These are phyloP conservation scores for Pangasius djambal DNA, from an alignment of 2,797 vertebrate species.

Conservation along the genomic window DNA sequence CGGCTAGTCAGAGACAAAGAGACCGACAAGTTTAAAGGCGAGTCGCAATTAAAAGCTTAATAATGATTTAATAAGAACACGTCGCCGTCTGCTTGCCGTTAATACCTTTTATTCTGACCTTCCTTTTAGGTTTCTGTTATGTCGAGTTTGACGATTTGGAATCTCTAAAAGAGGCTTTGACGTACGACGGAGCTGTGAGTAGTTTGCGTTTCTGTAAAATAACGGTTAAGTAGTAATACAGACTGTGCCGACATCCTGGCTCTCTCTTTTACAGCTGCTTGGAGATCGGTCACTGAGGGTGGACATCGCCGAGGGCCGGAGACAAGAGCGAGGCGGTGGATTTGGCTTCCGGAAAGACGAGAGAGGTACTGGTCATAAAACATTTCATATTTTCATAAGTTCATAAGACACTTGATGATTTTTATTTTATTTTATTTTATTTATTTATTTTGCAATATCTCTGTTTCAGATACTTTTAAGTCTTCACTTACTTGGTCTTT, in stretches of 20 bases:
- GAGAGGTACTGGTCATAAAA: constrained; percentile 74
- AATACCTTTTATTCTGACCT: neutral
- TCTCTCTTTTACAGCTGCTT: constrained; percentile 78
- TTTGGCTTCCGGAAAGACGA: constrained; percentile 98
- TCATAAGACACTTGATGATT: neutral
- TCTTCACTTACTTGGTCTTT: neutral
- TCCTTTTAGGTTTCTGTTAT: constrained; percentile 92
- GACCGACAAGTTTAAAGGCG: constrained; percentile 99
- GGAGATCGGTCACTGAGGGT: constrained; percentile 90
- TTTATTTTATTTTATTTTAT: neutral
- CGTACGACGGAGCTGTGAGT: constrained; percentile 96
- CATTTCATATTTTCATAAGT: neutral
- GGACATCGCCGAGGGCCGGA: constrained; percentile 96
- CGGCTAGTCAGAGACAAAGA: constrained; percentile 98
- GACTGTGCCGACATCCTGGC: neutral
- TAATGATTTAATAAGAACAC: neutral
- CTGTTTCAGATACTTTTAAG: neutral
- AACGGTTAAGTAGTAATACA: neutral
- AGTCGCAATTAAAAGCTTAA: neutral
- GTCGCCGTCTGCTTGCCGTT: neutral
- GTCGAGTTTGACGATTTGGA: constrained; percentile 98
- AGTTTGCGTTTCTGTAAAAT: neutral
- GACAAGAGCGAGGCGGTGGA: constrained; percentile 88
- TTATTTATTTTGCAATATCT: neutral
- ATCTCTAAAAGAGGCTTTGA: constrained; percentile 96